A percentile compares a stretch with the other conserved stretches of the same genome.
Evolutionary conservation across 2,888 invertebrate genomes (phyloP).

Genomic region (Melitaea athalia): DNA sequence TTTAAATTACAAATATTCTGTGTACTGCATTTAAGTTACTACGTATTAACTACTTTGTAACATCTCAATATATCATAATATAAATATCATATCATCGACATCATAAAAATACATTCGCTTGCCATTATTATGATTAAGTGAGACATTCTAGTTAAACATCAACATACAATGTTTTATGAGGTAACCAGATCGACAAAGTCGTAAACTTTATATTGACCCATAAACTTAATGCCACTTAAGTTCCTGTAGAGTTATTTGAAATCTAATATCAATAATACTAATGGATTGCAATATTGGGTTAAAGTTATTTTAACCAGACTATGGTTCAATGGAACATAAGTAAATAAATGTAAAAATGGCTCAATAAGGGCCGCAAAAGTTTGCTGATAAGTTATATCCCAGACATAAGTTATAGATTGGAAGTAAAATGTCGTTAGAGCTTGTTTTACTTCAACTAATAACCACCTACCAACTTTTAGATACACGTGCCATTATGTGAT

Average conservation of each 20-base stretch:
- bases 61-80: too few relatives aligned
- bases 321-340: not conserved
- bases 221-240: not conserved
- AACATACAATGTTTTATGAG: not conserved
- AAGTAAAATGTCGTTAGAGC: too few relatives aligned
- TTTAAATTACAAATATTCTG: too few relatives aligned
- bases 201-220: not conserved
- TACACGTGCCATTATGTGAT: too few relatives aligned
- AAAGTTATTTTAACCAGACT: not conserved
- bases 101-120: not conserved
- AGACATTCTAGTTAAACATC: not conserved
- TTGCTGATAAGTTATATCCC: too few relatives aligned
- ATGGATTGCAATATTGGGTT: not conserved
- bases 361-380: too few relatives aligned
- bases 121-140: not conserved
- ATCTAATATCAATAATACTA: slow-evolving; percentile 13
- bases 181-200: not conserved
- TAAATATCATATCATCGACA: not conserved
- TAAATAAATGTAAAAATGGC: not conserved
- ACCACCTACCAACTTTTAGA: too few relatives aligned
- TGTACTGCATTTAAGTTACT: too few relatives aligned
- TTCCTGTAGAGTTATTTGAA: slow-evolving; percentile 4
- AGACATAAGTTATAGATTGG: too few relatives aligned
- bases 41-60: too few relatives aligned
- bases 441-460: too few relatives aligned